Conservation (phyloP, 2,888 invertebrate genomes). For the Muscina levida region DNA sequence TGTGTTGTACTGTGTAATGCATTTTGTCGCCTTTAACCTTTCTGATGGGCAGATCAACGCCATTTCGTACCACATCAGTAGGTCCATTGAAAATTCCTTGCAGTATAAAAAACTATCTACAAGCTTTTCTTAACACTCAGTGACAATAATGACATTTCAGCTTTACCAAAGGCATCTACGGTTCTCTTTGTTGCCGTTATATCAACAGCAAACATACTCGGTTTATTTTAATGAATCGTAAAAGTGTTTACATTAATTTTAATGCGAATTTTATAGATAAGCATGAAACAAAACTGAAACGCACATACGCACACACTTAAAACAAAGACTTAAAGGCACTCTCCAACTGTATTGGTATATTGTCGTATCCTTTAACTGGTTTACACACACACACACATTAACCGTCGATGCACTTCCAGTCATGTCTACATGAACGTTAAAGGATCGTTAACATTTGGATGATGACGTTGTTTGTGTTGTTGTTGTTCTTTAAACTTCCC, state of each 20-base stretch:
- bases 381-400: neutral
- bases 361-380: neutral
- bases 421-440: slow-evolving; percentile 7
- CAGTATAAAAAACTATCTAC: no score
- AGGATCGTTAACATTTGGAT: slow-evolving; percentile 8
- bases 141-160: no score
- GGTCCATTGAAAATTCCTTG: no score
- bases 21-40: no score
- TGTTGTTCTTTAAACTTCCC: neutral
- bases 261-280: slow-evolving; percentile 46
- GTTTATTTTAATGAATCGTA: slow-evolving; percentile 64
- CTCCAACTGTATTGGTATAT: neutral
- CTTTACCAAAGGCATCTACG: no score
- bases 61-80: no score
- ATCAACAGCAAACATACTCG: no score
- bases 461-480: no score
- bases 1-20: no score
- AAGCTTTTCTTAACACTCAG: no score
- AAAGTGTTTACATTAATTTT: slow-evolving; percentile 65
- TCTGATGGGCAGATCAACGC: no score
- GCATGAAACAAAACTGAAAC: neutral
- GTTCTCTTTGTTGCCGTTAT: no score
- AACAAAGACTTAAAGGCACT: neutral
- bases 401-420: neutral
- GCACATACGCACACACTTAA: neutral